Base-by-base conservation (phyloP, 2,888 invertebrate genomes). In the Caenorhabditis sp. region DNA sequence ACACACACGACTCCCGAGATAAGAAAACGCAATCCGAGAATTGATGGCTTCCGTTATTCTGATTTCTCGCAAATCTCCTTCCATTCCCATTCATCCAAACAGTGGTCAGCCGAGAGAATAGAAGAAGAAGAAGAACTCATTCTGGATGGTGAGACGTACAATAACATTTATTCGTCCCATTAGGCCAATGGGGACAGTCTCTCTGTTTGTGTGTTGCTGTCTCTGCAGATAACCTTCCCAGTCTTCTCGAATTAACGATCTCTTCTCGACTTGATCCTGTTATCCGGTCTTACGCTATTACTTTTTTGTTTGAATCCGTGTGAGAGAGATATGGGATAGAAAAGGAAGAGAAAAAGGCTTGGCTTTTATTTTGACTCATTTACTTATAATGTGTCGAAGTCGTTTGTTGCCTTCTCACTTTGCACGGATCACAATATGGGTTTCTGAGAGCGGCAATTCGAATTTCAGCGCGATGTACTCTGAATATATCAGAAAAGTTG, bases 81-180 rank as follows among this genome's bases (percentile, higher is more conserved):
- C 26, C n/a, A n/a, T n/a, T 41, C 64, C 24, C n/a, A 66, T 63
- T 58, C 19, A 22, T 19, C n/a, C 22, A 47, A 7, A 10, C 14
- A 16, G 28, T 44, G 41, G 68, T 68, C 54, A 24, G 68, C 24
- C 66, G 22, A 51, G 66, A 56, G 58, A 44, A 44, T 5, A 14
- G 44, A 44, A 47, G 31, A 31, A 4, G 7, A 54, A 66, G 49
- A 69, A 69, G 63, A 69, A 79, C 79, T 79, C 70, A 79, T 79
- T 79, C n/a, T 64, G 38, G 63, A 79, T 79, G n/a, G 79, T 70
- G 63, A 70, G 70, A 64, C 70, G 79, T 79, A 79, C 70, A 79
- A 70, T 79, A 79, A 79, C 79, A 79, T 79, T 79, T 79, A 79
- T 79, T 79, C 64, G 79, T 70, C 79, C 79, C 79, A 79, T 79